phyloP scores from a whole-genome alignment of 2,797 vertebrate species.

The Florisuga fusca region DNA sequence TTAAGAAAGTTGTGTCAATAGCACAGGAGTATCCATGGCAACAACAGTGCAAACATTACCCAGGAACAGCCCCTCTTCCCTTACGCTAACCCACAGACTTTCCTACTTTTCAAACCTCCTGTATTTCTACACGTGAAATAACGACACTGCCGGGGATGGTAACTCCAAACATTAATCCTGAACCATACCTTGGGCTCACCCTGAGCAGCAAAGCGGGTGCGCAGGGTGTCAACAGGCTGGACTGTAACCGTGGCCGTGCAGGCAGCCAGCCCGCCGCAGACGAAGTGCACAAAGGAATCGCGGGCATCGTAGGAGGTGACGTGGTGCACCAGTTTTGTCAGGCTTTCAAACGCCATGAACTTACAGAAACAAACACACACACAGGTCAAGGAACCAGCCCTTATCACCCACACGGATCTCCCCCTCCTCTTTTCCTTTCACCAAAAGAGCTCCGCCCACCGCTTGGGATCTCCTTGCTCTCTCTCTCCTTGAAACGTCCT shows the following conservation, averaged over 20 bases:
- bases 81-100: neutral
- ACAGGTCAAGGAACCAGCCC: neutral
- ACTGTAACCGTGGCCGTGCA: conserved; percentile 87
- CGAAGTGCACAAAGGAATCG: conserved; percentile 84
- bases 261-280: conserved; percentile 91
- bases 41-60: neutral
- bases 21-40: neutral
- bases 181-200: conserved; percentile 92
- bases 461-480: neutral
- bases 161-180: accelerated
- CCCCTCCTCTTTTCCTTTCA: neutral
- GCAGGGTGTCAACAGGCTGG: conserved; percentile 92
- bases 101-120: neutral
- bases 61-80: neutral
- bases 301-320: conserved; percentile 77
- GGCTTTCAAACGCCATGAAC: conserved; percentile 90
- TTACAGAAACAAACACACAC: conserved; percentile 53
- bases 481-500: conserved; percentile 6
- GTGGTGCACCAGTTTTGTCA: conserved; percentile 88
- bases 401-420: neutral
- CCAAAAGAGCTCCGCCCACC: neutral
- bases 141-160: accelerated
- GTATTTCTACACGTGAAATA: neutral
- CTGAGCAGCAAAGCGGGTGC: conserved; percentile 95
- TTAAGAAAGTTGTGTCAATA: conserved; percentile 1